Base-by-base conservation (phyloP, 1,140 invertebrate species). In the Watersipora subatra region DNA sequence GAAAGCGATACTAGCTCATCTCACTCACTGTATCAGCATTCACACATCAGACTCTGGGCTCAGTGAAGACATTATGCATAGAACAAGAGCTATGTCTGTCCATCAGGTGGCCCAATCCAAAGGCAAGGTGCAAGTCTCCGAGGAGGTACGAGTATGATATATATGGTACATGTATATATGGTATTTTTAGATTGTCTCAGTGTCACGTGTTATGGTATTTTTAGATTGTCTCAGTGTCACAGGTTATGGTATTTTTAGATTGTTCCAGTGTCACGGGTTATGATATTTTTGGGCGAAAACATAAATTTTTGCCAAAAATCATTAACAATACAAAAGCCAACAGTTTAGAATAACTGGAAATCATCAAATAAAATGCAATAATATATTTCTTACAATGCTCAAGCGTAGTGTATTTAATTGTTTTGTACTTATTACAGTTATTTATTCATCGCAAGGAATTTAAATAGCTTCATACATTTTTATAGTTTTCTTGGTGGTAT, bases 1-100 rank as follows among this genome's bases (percentile, higher is more conserved):
- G 0, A 97, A 97, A 79, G 94, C 95, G 0, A 99, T 99, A 66
- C 82, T 99, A 34, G 88, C 92, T 1, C 96, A 99, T 84, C 83
- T 99, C 46, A 92, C 98, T 17, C 86, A 84, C n/a, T 79, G 78
- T 63, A 75, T 80, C 28, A 69, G 72, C 62, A 76, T 75, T 7
- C 65, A 70, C 2, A 73, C 76, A 46, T 66, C 66, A n/a, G 67
- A 67, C 29, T 46, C 68, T 59, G 63, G 61, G 1, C 34, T 24
- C 2, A 64, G 57, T 59, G 56, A 69, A 22, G 72, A 70, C 22
- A 7, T 12, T 7, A 28, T 25, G 22, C 7, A 7, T 12, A 59
- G 58, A 28, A 7, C 58, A 12, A 24, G 58, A 25, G 7, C 58
- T 17, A 25, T 59, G 58, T 59, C 58, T 59, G 22, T 59, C 7